Evolutionary conservation across 2,888 invertebrate species (phyloP), one percentile per base, ranked within the genome.

Genomic region (Lissonota sp.): DNA sequence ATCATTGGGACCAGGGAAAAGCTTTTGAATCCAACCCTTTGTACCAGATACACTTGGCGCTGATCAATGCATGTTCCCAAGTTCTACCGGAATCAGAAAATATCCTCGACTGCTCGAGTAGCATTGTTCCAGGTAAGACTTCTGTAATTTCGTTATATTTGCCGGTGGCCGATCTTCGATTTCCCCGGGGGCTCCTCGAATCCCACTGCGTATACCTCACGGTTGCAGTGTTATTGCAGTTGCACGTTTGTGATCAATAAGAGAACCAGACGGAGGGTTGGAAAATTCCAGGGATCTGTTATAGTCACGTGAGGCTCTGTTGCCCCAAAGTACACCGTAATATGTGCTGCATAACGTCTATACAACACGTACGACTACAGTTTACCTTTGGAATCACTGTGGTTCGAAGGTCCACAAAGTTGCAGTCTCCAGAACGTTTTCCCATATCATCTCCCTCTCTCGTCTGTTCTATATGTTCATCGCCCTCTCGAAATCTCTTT

Each of bases 401-500:
- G 62, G 37, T 44, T 64, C 14, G 58, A 77, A 66, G 71, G 67
- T 75, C 46, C 75, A 70, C 74, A 49, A 55, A 75, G 80, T 49
- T 16, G 39, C 55, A 42, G 64, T 16, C 60, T 46, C 57, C 39
- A 58, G 51, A 80, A 80, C 79, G 83, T 80, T 83, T 83, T 55
- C 78, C 79, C 73, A 14, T 53, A 14, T n/a, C 60, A 12, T 49
- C 12, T 42, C 40, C 10, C 40, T 71, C 49, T 67, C 57, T n/a
- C 12, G 26, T 26, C 46, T 64, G 44, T 70, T 42, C 51, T n/a
- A n/a, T 10, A 55, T 57, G 12, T 57, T 57, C 16, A 12, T 60
- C 42, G 39, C 60, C 66, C 77, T 55, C 84, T 83, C 84, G 82
- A 76, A 73, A 63, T 53, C 80, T 75, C 42, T 64, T 44, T 46